Conservation (phyloP, 1,140 invertebrate species). For the Colletes latitarsis region DNA sequence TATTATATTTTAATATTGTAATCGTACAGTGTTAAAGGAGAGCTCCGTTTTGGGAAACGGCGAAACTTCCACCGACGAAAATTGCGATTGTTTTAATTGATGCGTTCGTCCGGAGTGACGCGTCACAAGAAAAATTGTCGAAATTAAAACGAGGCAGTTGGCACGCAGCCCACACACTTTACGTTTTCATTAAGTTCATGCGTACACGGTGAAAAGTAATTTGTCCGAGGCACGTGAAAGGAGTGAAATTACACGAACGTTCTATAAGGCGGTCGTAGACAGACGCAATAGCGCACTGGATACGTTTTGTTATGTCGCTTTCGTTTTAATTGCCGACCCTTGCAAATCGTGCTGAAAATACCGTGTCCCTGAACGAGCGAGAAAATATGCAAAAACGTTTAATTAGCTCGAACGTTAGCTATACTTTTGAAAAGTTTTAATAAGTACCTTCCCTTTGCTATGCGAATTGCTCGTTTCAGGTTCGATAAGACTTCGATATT, state of each 20-base stretch:
- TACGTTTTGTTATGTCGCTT: conserved; percentile 32
- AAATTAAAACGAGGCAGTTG: conserved; percentile 8
- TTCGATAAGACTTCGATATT: neutral
- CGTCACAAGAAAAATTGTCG: neutral
- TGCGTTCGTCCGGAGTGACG: neutral
- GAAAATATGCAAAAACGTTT: conserved; percentile 15
- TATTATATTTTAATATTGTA: too few relatives aligned
- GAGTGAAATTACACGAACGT: conserved; percentile 34
- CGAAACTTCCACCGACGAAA: neutral
- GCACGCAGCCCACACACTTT: conserved; percentile 2
- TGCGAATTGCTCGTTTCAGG: neutral
- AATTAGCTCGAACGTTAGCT: conserved; percentile 39
- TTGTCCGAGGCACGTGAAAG: conserved; percentile 36
- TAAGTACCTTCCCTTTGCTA: neutral
- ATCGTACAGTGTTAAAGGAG: too few relatives aligned
- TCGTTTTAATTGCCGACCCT: conserved; percentile 36
- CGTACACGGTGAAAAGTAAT: conserved; percentile 35
- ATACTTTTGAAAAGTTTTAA: conserved; percentile 27
- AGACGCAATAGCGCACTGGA: conserved; percentile 6
- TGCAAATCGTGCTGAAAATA: conserved; percentile 43
- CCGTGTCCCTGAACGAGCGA: conserved; percentile 4
- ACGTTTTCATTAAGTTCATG: conserved; percentile 32
- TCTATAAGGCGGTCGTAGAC: neutral
- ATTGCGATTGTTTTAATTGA: conserved; percentile 3
- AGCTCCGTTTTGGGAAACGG: neutral